Evolutionary conservation across 2,888 invertebrate species (phyloP).

Genomic region (Eilema depressum): DNA sequence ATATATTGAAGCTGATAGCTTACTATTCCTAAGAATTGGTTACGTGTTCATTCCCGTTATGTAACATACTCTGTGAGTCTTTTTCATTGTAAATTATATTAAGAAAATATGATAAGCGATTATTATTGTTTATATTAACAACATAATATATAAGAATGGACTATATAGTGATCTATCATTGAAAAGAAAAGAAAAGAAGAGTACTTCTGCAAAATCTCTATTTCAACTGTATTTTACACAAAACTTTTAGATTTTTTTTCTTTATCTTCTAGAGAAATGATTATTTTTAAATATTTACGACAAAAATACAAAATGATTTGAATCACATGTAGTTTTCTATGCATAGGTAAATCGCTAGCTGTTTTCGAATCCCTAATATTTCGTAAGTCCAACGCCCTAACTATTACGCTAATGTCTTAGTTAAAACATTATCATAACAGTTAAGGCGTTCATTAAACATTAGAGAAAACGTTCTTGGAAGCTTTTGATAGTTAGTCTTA

Average conservation of each 20-base stretch:
- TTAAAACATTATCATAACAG: constrained; percentile 2
- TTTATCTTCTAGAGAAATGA: too few relatives aligned
- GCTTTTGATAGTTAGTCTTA: neutral
- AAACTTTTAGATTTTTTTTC: too few relatives aligned
- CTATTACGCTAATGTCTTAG: neutral
- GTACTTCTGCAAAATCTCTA: too few relatives aligned
- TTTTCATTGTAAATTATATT: neutral
- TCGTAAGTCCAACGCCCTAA: neutral
- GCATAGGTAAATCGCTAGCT: neutral
- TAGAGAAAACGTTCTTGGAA: neutral
- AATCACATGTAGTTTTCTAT: too few relatives aligned
- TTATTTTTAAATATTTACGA: too few relatives aligned
- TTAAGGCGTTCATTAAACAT: neutral
- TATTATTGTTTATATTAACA: neutral
- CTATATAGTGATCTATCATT: too few relatives aligned
- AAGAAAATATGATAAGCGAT: neutral
- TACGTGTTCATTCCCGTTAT: neutral
- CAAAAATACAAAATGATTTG: too few relatives aligned
- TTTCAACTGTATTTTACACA: too few relatives aligned
- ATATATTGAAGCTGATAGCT: constrained; percentile 37
- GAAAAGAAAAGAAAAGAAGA: too few relatives aligned
- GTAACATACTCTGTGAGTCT: neutral
- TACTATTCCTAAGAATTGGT: neutral
- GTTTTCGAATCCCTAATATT: neutral
- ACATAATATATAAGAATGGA: neutral